These are phyloP conservation scores for Falco naumanni DNA, from an alignment of 2,797 vertebrate species.

Conservation along the genomic window DNA sequence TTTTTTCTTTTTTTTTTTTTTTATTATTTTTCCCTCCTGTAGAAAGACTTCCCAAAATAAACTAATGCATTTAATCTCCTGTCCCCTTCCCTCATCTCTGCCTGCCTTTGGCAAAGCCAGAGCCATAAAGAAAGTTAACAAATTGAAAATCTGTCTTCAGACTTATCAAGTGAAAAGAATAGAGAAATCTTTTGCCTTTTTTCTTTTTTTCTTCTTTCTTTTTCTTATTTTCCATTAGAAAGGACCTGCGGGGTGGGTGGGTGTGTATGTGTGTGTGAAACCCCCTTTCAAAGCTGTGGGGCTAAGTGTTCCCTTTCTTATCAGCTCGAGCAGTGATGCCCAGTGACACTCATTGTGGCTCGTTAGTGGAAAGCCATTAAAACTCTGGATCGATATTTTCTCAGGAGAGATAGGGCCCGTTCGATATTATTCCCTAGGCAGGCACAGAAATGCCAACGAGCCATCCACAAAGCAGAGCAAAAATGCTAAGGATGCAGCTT, in stretches of 20 bases:
- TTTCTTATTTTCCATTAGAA: not conserved
- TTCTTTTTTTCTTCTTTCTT: not conserved
- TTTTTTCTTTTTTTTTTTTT: not conserved
- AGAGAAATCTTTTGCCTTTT: not conserved
- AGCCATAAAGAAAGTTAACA: conserved; percentile 3
- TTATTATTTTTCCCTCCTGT: not conserved
- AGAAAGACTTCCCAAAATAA: conserved; percentile 37
- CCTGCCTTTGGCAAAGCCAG: not conserved
- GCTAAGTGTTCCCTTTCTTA: not conserved
- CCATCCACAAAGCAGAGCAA: not conserved
- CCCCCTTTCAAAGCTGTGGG: not conserved
- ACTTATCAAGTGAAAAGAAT: not conserved
- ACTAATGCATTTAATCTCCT: not conserved
- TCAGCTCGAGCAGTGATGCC: not conserved
- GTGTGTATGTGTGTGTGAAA: not conserved
- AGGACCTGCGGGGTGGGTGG: not conserved
- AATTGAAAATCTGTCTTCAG: conserved; percentile 18
- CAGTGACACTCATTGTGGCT: conserved; percentile 8
- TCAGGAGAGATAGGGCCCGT: not conserved
- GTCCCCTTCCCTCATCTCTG: not conserved
- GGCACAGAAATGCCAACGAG: not conserved
- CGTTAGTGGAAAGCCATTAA: conserved; percentile 54
- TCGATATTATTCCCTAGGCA: not conserved
- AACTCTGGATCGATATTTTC: conserved; percentile 34
- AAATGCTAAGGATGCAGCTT: conserved; percentile 7